Evolutionary conservation across 2,797 vertebrate genomes (phyloP).

Genomic region (Phylloscopus collybita): DNA sequence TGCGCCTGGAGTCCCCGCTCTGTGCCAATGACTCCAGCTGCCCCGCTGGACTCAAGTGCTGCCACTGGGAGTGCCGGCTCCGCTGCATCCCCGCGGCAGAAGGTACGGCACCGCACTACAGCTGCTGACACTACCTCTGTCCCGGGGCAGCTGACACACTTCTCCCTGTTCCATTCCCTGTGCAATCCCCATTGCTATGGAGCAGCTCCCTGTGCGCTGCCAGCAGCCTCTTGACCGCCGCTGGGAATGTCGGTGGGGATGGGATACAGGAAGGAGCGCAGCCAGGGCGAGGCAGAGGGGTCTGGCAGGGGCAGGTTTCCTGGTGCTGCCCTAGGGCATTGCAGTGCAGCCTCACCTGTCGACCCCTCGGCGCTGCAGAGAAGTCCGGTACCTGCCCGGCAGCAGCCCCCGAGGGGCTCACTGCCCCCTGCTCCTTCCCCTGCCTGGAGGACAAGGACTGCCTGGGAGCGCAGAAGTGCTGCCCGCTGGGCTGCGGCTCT

Average conservation of each 20-base stretch:
- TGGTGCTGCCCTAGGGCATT: fast-evolving
- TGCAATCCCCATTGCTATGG: fast-evolving
- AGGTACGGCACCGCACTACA: fast-evolving
- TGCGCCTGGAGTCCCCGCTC: background rate
- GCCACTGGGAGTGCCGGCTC: background rate
- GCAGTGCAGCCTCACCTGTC: background rate
- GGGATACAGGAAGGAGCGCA: background rate
- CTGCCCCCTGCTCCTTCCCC: conserved; percentile 32
- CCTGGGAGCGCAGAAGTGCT: conserved; percentile 31
- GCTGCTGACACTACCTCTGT: background rate
- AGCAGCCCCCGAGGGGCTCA: background rate
- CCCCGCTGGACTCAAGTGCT: conserved; percentile 15
- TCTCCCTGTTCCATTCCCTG: background rate
- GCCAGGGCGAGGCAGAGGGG: background rate
- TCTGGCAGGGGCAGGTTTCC: background rate
- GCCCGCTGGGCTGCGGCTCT: background rate
- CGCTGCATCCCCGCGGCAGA: background rate
- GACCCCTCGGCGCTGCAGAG: background rate
- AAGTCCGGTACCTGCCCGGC: background rate
- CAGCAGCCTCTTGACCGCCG: background rate
- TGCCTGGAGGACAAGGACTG: conserved; percentile 50
- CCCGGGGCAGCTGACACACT: background rate
- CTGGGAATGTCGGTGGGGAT: background rate
- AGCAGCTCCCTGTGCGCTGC: background rate
- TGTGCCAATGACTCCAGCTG: conserved; percentile 6